Conservation (phyloP, 2,113 vertebrate species). For the Limanda limanda region DNA sequence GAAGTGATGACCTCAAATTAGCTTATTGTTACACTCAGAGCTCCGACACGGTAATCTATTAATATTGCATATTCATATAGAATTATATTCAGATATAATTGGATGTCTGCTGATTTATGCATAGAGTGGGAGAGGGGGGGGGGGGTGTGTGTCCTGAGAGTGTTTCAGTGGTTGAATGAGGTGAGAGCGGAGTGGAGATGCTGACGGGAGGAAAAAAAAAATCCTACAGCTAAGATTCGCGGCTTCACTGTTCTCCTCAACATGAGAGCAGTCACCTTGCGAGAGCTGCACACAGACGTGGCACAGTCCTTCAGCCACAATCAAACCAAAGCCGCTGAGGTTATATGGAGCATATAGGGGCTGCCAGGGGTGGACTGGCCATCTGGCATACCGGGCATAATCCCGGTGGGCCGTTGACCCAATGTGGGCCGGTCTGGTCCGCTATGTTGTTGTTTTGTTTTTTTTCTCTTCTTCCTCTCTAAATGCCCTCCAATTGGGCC, state of each 20-base stretch:
- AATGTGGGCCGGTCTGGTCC: too few relatives aligned
- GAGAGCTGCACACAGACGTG: conserved; percentile 9
- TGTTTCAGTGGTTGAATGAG: conserved; percentile 33
- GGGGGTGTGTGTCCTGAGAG: conserved; percentile 3
- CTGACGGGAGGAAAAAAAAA: neutral
- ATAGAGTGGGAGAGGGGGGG: conserved; percentile 28
- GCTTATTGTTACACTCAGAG: conserved; percentile 43
- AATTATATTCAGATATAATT: conserved; percentile 76
- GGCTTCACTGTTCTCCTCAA: conserved; percentile 18
- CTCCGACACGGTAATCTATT: conserved; percentile 65
- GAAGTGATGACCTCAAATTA: conserved; percentile 52
- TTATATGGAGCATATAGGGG: too few relatives aligned
- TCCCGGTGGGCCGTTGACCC: too few relatives aligned
- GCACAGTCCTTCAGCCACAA: neutral
- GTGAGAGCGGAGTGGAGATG: conserved; percentile 21
- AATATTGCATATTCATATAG: conserved; percentile 72
- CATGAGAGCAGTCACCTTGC: conserved; percentile 50
- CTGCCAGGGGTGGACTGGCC: too few relatives aligned
- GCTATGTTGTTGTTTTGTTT: too few relatives aligned
- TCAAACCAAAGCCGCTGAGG: neutral
- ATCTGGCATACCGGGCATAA: too few relatives aligned
- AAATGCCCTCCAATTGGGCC: too few relatives aligned
- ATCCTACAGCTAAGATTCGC: conserved; percentile 14
- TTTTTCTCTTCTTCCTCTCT: too few relatives aligned
- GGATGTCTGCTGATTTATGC: conserved; percentile 73